Conservation (phyloP, 2,888 invertebrate genomes). For the Agrotis segetum region DNA sequence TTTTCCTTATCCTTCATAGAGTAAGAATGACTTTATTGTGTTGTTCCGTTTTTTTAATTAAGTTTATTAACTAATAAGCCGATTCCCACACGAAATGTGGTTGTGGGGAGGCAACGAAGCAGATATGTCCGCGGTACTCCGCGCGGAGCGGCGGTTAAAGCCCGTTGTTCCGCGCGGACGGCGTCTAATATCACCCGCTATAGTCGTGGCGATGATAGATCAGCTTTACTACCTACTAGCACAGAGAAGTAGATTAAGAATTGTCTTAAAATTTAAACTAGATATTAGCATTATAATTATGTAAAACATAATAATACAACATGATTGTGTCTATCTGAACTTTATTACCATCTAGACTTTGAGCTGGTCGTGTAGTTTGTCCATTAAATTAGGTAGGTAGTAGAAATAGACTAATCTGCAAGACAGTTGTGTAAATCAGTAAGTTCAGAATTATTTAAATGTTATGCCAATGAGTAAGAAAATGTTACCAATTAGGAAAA, state of each 20-base stretch:
- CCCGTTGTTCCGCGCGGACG: too few species aligned
- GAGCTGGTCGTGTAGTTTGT: background rate
- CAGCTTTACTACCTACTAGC: too few species aligned
- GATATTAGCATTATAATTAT: background rate
- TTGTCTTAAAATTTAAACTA: background rate
- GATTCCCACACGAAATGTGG: too few species aligned
- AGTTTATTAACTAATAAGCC: slow-evolving; percentile 29
- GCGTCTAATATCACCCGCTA: too few species aligned
- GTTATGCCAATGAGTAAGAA: background rate
- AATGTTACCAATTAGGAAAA: slow-evolving; percentile 24
- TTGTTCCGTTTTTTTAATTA: slow-evolving; percentile 32
- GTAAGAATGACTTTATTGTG: slow-evolving; percentile 38
- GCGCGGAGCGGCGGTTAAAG: too few species aligned
- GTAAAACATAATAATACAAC: background rate
- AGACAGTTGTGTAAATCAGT: background rate
- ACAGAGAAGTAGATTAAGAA: too few species aligned
- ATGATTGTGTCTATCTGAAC: background rate
- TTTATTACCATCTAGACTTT: background rate
- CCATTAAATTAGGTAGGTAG: background rate
- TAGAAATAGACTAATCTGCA: background rate
- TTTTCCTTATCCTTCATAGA: slow-evolving; percentile 46
- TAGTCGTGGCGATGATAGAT: too few species aligned
- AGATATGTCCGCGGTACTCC: too few species aligned
- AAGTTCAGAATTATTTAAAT: background rate
- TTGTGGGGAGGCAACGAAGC: too few species aligned